phyloP scores from a whole-genome alignment of 1,140 invertebrate genomes.

The Maniola jurtina region DNA sequence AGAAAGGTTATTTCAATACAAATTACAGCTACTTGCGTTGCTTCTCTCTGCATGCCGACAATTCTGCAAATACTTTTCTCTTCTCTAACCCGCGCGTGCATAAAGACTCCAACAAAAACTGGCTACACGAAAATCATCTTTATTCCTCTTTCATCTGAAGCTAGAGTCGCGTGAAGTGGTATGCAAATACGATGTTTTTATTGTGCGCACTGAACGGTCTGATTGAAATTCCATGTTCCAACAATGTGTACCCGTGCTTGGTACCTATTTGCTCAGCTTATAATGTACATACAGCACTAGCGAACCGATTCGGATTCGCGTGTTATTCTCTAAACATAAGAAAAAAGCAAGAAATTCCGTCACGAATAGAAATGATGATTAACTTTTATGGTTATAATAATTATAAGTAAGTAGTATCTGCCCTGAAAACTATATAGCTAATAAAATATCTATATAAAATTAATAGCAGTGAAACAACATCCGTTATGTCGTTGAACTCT shows the following conservation, averaged over 20 bases:
- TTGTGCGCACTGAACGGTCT: conserved; percentile 32
- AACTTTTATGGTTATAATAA: no score
- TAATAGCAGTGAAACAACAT: no score
- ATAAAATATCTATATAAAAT: no score
- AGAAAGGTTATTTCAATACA: conserved; percentile 76
- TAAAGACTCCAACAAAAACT: conserved; percentile 27
- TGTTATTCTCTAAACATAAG: neutral
- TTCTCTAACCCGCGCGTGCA: conserved; percentile 51
- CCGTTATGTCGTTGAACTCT: no score
- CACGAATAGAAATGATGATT: no score
- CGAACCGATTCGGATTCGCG: conserved; percentile 26
- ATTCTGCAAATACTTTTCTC: conserved; percentile 75
- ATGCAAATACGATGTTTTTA: conserved; percentile 32
- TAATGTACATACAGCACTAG: conserved; percentile 64
- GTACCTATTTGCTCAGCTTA: conserved; percentile 67
- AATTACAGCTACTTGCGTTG: conserved; percentile 76
- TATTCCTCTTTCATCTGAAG: conserved; percentile 13
- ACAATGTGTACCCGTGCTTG: conserved; percentile 66
- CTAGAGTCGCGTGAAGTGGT: conserved; percentile 26
- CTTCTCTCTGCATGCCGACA: conserved; percentile 68
- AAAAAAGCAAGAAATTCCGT: neutral
- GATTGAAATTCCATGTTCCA: conserved; percentile 77
- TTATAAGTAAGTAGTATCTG: no score
- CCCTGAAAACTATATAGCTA: no score
- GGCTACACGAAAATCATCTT: conserved; percentile 25